A percentile compares a stretch with the other conserved stretches of the same genome.
These are phyloP conservation scores for Slavum lentiscoides DNA, from an alignment of 2,888 invertebrate species.

Conservation along the genomic window DNA sequence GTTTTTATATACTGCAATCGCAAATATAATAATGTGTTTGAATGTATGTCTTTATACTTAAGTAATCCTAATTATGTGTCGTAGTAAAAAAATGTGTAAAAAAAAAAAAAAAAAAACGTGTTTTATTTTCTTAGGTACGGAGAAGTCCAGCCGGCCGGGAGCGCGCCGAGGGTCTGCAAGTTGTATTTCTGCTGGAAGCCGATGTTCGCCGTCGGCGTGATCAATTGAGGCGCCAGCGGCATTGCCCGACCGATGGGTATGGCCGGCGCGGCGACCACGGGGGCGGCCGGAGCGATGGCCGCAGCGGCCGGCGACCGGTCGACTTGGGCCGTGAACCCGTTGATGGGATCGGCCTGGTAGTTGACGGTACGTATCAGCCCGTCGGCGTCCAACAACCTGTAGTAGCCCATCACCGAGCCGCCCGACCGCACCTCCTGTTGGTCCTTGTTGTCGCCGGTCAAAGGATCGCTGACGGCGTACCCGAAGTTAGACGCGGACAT, in stretches of 20 bases:
- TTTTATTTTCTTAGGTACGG: too few species aligned
- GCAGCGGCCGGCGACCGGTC: background rate
- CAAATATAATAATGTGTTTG: too few species aligned
- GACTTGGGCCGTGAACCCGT: slow-evolving; percentile 19
- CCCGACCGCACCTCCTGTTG: slow-evolving; percentile 6
- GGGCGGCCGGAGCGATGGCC: background rate
- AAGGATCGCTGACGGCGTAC: slow-evolving; percentile 10
- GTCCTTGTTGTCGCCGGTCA: slow-evolving; percentile 4
- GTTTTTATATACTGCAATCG: too few species aligned
- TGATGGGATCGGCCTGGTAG: background rate
- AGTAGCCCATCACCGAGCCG: background rate
- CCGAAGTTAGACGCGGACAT: background rate
- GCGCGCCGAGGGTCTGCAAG: too few species aligned
- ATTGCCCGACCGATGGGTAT: too few species aligned
- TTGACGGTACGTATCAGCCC: slow-evolving; percentile 11
- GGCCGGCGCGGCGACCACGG: background rate
- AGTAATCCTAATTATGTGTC: too few species aligned
- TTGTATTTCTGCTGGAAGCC: background rate
- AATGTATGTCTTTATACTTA: too few species aligned
- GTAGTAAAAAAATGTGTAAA: too few species aligned
- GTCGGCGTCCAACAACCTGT: slow-evolving; percentile 7
- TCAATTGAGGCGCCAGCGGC: too few species aligned
- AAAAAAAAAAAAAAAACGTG: too few species aligned
- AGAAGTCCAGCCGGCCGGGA: too few species aligned
- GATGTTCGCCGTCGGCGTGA: too few species aligned